Evolutionary conservation across 2,888 invertebrate genomes (phyloP), one percentile per base, ranked within the genome.

Genomic region (Phortica okadai): DNA sequence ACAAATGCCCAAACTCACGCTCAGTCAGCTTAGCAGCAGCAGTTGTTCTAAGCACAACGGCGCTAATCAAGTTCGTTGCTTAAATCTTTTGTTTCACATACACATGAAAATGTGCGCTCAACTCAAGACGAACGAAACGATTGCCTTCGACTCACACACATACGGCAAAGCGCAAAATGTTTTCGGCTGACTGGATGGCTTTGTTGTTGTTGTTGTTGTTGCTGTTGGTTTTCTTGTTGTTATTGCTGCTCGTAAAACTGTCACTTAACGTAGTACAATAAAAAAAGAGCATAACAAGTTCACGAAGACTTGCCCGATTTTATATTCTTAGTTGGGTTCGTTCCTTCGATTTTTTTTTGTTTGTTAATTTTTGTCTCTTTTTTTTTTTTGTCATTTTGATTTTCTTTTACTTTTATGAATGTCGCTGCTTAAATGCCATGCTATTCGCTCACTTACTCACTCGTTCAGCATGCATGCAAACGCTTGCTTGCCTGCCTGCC

Each of bases 391-490:
- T 67, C 56, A 50, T 21, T 50, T 58, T 72, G 16, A 54, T 75
- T 62, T 73, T 56, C 62, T 79, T 76, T 72, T 64, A 77, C 74
- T 81, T 80, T 82, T 88, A 84, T 89, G 83, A 83, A 82, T 82
- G 79, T 77, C 62, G 73, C 76, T 76, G 77, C 77, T 80, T 59
- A 73, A 73, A 73, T 62, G 73, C 73, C 62, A 59, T 59, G 73
- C 59, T 73, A 59, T 73, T 59, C 59, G 7, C 33, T 56, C 25
- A 25, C 25, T 45, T 59, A 74, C 74, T 50, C 75, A 44, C 5
- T 11, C 58, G 72, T 42, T 21, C 74, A 54, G 42, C 70, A 74
- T 75, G 44, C 70, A 50, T 50, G 50, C 50, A 2, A 14, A 50
- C 50, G 75, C 66, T 33, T 74, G 76, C 76, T 73, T 79, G 76